Evolutionary conservation across 1,140 invertebrate genomes (phyloP), one percentile per base, ranked within the genome.

Genomic region (Cataglyphis hispanica): DNA sequence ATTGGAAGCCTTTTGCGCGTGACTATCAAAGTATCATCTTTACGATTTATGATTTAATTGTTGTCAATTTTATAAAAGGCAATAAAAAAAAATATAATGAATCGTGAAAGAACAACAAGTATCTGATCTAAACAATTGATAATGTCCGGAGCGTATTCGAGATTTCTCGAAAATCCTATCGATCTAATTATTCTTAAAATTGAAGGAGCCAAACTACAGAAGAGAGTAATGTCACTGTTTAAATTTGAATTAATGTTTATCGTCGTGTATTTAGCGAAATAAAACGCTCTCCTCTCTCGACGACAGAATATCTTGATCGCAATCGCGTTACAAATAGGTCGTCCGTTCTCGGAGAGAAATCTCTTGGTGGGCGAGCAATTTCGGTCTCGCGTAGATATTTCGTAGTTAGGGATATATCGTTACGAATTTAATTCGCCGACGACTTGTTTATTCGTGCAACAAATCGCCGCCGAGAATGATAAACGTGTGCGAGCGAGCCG

Each of bases 381-480:
- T 67, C 60, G 63, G 31, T 67, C 50, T 19, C 37, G 64, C 40
- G 60, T 37, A 13, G 46, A 50, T 46, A 77, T 77, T 63, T 46
- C 13, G 46, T 46, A 67, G 61, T 58, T 56, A 22, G 50, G 16
- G 34, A 43, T 58, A 27, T 77, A 50, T 53, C 50, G 22, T 25
- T 37, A n/a, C 34, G 77, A 34, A 70, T 81, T 81, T 31, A 70
- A 83, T 78, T 85, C 43, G 56, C 22, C 61, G n/a, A 40, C 61
- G 61, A 43, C 60, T 46, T 61, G 76, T 70, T 81, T 81, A 81
- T 81, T 56, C 22, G 66, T 58, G 77, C 77, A 70, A 70, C 64
- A 70, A 70, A 81, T 81, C 34, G 64, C 77, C 50, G 5, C 22
- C 22, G 64, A 19, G 46, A 50, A 81, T 70, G 77, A 70, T 81